phyloP scores from a whole-genome alignment of 2,113 vertebrate genomes.

The Strigops habroptila region DNA sequence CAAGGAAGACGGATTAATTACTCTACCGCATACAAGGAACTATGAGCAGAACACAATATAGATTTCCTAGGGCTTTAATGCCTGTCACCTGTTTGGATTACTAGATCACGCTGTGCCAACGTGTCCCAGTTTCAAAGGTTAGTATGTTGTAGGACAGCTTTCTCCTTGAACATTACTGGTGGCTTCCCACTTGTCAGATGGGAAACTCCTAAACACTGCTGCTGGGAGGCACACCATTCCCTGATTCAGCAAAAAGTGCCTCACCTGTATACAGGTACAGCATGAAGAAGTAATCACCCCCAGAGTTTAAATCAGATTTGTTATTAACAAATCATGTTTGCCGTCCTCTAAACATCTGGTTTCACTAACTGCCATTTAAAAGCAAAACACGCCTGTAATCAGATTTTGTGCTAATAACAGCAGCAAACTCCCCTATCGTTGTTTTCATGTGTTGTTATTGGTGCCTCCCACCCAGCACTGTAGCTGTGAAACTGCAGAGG shows the following conservation, averaged over 20 bases:
- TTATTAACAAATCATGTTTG: neutral
- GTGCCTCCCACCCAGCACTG: neutral
- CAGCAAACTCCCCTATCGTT: neutral
- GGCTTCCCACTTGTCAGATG: neutral
- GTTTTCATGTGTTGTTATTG: neutral
- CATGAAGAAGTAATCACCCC: neutral
- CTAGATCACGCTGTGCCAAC: neutral
- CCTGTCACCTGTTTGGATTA: neutral
- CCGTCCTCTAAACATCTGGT: neutral
- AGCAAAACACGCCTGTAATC: neutral
- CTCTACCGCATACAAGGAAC: neutral
- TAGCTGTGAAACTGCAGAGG: neutral
- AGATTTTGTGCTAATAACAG: neutral
- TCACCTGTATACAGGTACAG: neutral
- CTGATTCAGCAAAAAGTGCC: conserved; percentile 23
- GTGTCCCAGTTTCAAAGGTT: neutral
- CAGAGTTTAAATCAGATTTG: neutral
- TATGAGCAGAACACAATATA: neutral
- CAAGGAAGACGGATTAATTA: neutral
- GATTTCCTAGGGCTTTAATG: neutral
- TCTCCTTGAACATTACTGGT: neutral
- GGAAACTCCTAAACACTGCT: neutral
- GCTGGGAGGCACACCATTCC: neutral
- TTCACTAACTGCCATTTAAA: neutral
- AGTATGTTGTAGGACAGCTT: neutral